phyloP scores from a whole-genome alignment of 2,113 vertebrate genomes.

The Colaptes auratus region DNA sequence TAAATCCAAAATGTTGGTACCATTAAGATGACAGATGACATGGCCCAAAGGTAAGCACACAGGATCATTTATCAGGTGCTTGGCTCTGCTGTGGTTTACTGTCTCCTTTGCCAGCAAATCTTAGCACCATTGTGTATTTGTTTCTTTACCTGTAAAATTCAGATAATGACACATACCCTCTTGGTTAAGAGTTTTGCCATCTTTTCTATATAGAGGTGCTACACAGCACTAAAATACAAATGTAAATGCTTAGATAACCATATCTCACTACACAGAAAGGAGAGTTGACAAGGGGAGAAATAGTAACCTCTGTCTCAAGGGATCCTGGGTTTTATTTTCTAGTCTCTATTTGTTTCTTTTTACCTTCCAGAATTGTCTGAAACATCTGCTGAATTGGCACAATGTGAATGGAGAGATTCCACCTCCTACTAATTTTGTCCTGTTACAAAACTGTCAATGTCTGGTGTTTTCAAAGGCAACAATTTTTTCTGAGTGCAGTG shows the following conservation, averaged over 20 bases:
- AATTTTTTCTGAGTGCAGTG: slow-evolving; percentile 48
- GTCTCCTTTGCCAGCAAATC: slow-evolving; percentile 45
- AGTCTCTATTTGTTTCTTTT: slow-evolving; percentile 1
- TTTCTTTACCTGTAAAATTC: slow-evolving; percentile 46
- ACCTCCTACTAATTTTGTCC: slow-evolving; percentile 32
- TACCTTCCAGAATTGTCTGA: slow-evolving; percentile 19
- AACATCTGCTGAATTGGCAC: slow-evolving; percentile 9
- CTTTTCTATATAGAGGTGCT: neutral
- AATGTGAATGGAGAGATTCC: slow-evolving; percentile 12
- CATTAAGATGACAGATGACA: slow-evolving; percentile 51
- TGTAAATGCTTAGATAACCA: neutral
- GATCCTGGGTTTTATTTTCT: neutral
- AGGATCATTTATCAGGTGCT: slow-evolving; percentile 38
- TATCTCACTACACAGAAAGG: neutral
- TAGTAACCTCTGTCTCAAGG: neutral
- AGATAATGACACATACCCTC: neutral
- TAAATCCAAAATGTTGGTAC: slow-evolving; percentile 39
- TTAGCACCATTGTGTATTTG: slow-evolving; percentile 6
- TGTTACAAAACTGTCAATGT: slow-evolving; percentile 43
- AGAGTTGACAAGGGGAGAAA: neutral
- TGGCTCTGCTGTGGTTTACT: slow-evolving; percentile 32
- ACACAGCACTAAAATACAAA: neutral
- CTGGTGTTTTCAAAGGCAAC: slow-evolving; percentile 62
- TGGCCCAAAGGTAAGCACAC: slow-evolving; percentile 42
- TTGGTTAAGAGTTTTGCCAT: neutral